Evolutionary conservation across 2,797 vertebrate species (phyloP).

Genomic region (Huso huso): DNA sequence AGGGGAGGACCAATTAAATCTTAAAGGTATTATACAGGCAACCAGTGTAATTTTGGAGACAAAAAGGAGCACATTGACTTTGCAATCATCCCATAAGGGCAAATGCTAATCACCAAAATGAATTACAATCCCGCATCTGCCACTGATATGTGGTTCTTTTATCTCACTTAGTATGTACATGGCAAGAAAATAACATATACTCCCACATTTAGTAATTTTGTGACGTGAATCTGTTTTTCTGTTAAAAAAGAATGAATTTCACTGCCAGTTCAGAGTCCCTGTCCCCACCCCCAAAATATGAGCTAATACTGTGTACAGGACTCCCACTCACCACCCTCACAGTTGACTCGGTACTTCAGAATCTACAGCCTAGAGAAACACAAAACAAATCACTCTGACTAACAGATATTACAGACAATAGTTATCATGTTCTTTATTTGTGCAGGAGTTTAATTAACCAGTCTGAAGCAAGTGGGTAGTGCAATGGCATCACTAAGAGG

Average conservation of each 20-base stretch:
- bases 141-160: not conserved
- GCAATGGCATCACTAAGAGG: not conserved
- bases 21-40: too few species aligned
- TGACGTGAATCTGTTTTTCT: not conserved
- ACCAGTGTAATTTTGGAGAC: too few species aligned
- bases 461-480: not conserved
- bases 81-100: not conserved
- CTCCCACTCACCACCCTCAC: conserved; percentile 34
- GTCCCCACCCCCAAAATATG: conserved; percentile 36
- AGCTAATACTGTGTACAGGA: conserved; percentile 35
- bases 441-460: too few species aligned
- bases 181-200: not conserved
- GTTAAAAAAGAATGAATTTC: not conserved
- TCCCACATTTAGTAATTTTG: not conserved
- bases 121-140: not conserved
- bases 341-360: conserved; percentile 36
- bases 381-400: too few species aligned
- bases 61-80: too few species aligned
- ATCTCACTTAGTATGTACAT: not conserved
- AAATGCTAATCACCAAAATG: not conserved
- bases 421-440: too few species aligned
- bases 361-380: conserved; percentile 29
- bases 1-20: too few species aligned
- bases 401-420: too few species aligned
- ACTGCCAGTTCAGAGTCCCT: not conserved